These are phyloP conservation scores for Luidia sarsii DNA, from an alignment of 53 echinoderm and acorn worm species.

Conservation along the genomic window DNA sequence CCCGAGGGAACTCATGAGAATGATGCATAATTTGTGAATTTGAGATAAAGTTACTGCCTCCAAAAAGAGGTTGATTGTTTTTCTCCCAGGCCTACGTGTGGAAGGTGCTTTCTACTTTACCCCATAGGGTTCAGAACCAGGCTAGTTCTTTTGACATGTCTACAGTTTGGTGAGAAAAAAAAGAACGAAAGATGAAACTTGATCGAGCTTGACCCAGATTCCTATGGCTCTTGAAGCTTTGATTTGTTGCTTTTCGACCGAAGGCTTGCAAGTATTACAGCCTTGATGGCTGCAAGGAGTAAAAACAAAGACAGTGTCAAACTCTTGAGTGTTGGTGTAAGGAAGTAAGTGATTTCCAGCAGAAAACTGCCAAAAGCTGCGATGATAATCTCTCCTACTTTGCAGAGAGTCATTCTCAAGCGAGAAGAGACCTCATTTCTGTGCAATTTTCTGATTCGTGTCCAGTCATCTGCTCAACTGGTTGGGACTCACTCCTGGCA, in stretches of 20 bases:
- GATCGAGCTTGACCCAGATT: constrained; percentile 47
- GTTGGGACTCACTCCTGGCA: no score
- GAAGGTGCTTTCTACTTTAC: neutral
- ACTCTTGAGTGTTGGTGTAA: no score
- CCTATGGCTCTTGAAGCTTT: neutral
- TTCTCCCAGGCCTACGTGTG: neutral
- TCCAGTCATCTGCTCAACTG: no score
- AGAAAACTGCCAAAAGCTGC: no score
- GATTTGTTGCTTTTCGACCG: constrained; percentile 27
- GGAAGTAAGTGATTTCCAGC: no score
- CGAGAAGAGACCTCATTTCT: no score
- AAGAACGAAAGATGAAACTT: constrained; percentile 27
- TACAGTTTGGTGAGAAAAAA: neutral
- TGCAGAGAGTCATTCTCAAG: no score
- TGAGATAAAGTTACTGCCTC: constrained; percentile 23
- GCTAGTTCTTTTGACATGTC: neutral
- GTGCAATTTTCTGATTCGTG: no score
- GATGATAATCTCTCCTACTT: no score
- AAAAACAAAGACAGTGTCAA: neutral
- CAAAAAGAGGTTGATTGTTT: neutral
- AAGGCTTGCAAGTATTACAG: neutral
- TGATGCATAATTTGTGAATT: constrained; percentile 45
- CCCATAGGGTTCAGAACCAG: neutral
- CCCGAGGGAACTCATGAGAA: constrained; percentile 6
- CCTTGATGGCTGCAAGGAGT: neutral